Base-by-base conservation (phyloP, 1,140 invertebrate species). In the Tetramorium parvispinum region DNA sequence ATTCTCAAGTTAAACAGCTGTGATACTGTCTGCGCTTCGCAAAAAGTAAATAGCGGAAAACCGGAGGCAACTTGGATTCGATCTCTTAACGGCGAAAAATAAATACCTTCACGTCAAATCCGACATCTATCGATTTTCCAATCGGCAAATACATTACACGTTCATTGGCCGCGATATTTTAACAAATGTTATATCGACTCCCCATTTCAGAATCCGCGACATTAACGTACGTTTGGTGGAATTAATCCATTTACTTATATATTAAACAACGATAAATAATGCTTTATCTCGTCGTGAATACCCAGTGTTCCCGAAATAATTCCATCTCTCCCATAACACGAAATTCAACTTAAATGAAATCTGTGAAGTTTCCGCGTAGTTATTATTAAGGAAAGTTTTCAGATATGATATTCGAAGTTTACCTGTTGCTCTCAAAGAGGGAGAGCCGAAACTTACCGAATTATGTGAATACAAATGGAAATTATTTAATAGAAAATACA, bases 301-400 rank as follows among this genome's bases (percentile, higher is more conserved):
- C 5, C 32, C 5, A 2, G 75, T 65, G n/a, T 37, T 32, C 10
- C 13, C 6, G 61, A 37, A 37, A 65, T 24, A 68, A 81, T 40
- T 40, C 55, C 11, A 37, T 11, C 46, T 7, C 46, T 18, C 27
- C 53, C 24, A 18, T 13, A 68, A 68, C 13, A 57, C n/a, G n/a
- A 81, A 53, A 66, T 68, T 79, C 53, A 40, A 51, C 10, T 81
- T 37, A 40, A 68, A 68, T 68, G 46, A 68, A 32, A 81, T 40
- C 63, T 66, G 16, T 51, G 46, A 81, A 81, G 63, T 66, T 32
- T 51, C n/a, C 18, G 8, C n/a, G n/a, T 10, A 21, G 13, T 13
- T 13, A 65, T 63, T 65, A 70, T 70, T 70, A 70, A 55, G 37
- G 49, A 70, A 81, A 70, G 53, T 68, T 81, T 51, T 40, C 13